These are phyloP conservation scores for Ptychoptera albimana DNA, from an alignment of 2,888 invertebrate genomes.

Conservation along the genomic window DNA sequence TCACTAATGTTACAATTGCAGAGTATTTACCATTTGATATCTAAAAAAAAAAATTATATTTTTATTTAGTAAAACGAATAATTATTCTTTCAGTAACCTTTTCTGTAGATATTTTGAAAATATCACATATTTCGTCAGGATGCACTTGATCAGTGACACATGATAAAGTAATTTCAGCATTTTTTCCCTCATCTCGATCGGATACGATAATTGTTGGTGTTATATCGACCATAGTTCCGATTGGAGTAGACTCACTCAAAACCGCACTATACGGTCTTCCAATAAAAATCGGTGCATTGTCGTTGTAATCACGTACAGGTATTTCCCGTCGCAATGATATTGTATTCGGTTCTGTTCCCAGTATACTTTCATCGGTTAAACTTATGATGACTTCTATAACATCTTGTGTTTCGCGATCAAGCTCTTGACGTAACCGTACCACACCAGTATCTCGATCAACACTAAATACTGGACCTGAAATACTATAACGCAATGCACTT, in stretches of 20 bases:
- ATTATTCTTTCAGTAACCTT: slow-evolving; percentile 20
- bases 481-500: slow-evolving; percentile 54
- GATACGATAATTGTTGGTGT: slow-evolving; percentile 45
- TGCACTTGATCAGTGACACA: slow-evolving; percentile 43
- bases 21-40: slow-evolving; percentile 51
- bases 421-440: slow-evolving; percentile 48
- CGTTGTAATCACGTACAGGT: slow-evolving; percentile 62
- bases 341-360: slow-evolving; percentile 58
- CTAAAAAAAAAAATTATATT: not conserved
- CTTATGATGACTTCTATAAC: slow-evolving; percentile 65
- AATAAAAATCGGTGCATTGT: slow-evolving; percentile 59
- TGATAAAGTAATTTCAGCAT: slow-evolving; percentile 48
- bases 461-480: slow-evolving; percentile 65
- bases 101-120: slow-evolving; percentile 47
- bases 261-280: slow-evolving; percentile 57
- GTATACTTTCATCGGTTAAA: slow-evolving; percentile 58
- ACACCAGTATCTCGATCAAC: slow-evolving; percentile 63
- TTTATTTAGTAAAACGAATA: not conserved
- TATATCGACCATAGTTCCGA: slow-evolving; percentile 43
- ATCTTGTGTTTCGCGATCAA: slow-evolving; percentile 56
- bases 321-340: slow-evolving; percentile 62
- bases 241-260: slow-evolving; percentile 48
- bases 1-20: slow-evolving; percentile 48
- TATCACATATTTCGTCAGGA: slow-evolving; percentile 52
- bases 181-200: slow-evolving; percentile 56